Conservation (phyloP, 2,113 vertebrate genomes). For the Vicugna pacos region DNA sequence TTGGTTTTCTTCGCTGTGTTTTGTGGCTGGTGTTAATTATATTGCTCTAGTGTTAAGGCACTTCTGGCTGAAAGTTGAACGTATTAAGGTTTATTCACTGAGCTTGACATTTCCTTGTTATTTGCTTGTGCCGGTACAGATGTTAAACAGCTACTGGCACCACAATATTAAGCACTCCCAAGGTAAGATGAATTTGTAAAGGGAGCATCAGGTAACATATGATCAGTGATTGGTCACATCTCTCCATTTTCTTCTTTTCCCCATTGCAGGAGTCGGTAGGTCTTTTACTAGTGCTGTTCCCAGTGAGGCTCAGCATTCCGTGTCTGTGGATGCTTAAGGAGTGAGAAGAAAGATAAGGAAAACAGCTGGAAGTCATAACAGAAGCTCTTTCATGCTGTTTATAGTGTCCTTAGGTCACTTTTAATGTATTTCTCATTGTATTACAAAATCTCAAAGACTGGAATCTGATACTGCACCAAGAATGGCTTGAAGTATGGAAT, state of each 20-base stretch:
- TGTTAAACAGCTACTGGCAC: background rate
- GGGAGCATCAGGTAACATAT: background rate
- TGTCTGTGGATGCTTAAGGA: constrained; percentile 16
- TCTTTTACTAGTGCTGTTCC: background rate
- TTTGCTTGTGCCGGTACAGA: constrained; percentile 34
- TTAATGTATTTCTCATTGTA: background rate
- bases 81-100: background rate
- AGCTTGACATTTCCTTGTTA: background rate
- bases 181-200: constrained; percentile 32
- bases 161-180: background rate
- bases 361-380: background rate
- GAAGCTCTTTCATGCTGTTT: background rate
- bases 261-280: background rate
- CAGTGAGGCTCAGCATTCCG: background rate
- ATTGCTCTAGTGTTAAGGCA: background rate
- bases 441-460: constrained; percentile 21
- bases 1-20: constrained; percentile 63
- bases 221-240: background rate
- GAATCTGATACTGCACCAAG: background rate
- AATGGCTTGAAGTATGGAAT: background rate
- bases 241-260: background rate
- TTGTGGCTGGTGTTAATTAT: background rate
- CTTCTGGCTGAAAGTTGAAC: constrained; percentile 23
- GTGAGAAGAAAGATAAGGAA: background rate
- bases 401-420: background rate